phyloP scores from a whole-genome alignment of 2,113 vertebrate species.

The Petromus typicus region DNA sequence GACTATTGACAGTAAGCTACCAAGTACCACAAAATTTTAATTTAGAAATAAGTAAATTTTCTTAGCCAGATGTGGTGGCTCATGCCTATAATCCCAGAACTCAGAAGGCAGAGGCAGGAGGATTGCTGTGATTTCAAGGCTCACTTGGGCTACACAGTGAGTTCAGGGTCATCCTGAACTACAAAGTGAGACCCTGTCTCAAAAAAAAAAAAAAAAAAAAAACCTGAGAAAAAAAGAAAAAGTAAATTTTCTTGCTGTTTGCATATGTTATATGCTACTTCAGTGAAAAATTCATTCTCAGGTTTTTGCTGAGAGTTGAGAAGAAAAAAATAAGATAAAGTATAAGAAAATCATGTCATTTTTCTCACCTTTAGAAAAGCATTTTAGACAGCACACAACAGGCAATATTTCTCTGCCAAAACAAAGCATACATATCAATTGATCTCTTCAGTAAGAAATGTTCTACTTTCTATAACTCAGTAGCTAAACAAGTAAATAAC shows the following conservation, averaged over 20 bases:
- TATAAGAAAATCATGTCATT: neutral
- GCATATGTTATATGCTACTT: neutral
- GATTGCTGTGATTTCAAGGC: too few species aligned
- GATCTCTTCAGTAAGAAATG: neutral
- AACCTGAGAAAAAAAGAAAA: too few species aligned
- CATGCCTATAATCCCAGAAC: too few species aligned
- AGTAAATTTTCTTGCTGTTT: neutral
- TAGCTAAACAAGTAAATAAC: neutral
- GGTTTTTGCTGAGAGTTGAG: neutral
- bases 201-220: too few species aligned
- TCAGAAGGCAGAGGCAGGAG: too few species aligned
- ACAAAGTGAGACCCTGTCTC: too few species aligned
- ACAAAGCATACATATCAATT: neutral
- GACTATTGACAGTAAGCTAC: neutral
- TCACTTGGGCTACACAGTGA: too few species aligned
- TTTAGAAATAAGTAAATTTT: conserved; percentile 28
- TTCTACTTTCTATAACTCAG: conserved; percentile 9
- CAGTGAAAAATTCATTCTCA: neutral
- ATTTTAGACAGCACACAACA: neutral
- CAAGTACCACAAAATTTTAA: neutral
- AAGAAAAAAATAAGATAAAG: neutral
- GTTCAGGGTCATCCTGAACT: too few species aligned
- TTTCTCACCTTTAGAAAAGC: neutral
- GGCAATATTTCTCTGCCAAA: neutral
- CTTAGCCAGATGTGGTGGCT: too few species aligned